Conservation (phyloP, 2,113 vertebrate species). For the Saccopteryx leptura region DNA sequence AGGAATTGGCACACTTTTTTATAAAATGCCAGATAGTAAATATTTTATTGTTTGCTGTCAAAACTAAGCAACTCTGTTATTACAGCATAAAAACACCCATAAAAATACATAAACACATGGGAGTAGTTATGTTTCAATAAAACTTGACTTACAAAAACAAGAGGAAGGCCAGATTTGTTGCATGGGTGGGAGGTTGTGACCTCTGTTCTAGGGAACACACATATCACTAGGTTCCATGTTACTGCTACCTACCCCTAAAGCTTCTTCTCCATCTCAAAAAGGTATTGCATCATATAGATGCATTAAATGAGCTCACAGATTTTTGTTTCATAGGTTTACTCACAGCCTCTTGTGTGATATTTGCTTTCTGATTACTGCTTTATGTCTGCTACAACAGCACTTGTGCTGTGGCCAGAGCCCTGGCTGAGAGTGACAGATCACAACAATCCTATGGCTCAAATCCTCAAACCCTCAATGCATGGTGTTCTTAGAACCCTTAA, state of each 20-base stretch:
- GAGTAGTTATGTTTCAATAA: background rate
- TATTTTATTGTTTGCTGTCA: background rate
- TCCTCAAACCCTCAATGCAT: background rate
- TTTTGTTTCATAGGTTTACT: background rate
- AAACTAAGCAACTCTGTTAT: background rate
- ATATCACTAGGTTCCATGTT: background rate
- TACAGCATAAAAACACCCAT: background rate
- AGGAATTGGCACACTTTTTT: background rate
- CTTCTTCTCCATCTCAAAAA: background rate
- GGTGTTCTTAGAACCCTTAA: background rate
- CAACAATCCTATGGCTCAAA: accelerated
- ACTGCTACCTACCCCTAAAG: background rate
- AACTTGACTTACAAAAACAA: background rate
- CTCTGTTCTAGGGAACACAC: background rate
- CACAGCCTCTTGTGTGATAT: background rate
- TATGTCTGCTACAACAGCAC: background rate
- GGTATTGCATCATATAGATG: accelerated
- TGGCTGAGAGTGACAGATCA: background rate
- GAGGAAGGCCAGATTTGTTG: background rate
- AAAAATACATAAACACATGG: background rate
- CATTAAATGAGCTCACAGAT: background rate
- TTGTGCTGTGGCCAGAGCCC: background rate
- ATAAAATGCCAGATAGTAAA: background rate
- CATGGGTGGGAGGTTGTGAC: background rate
- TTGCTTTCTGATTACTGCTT: background rate